phyloP scores from a whole-genome alignment of 2,888 invertebrate species.

The Papilio elwesi region DNA sequence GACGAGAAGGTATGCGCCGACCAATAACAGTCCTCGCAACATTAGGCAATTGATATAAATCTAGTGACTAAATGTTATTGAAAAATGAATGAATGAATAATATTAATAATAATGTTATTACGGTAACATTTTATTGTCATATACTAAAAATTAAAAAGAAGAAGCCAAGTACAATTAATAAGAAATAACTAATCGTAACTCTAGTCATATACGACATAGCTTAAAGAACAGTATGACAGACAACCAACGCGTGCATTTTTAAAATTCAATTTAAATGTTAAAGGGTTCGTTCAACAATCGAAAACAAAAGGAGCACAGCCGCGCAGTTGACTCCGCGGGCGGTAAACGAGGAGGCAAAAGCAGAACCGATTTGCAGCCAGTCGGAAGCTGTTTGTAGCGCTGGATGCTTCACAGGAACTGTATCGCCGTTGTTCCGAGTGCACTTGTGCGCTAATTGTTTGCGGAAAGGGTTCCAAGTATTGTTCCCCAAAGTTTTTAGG shows the following conservation, averaged over 20 bases:
- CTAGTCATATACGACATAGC: not conserved
- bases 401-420: conserved; percentile 60
- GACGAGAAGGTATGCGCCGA: no score
- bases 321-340: conserved; percentile 62
- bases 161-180: not conserved
- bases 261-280: conserved; percentile 36
- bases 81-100: no score
- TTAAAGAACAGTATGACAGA: conserved; percentile 5
- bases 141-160: no score
- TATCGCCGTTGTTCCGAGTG: conserved; percentile 76
- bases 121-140: no score
- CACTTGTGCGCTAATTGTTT: conserved; percentile 82
- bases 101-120: no score
- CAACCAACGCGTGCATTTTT: conserved; percentile 19
- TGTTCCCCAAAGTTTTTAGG: conserved; percentile 70
- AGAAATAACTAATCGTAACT: not conserved
- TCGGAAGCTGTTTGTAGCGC: conserved; percentile 66
- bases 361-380: conserved; percentile 75
- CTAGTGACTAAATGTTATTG: no score
- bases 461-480: conserved; percentile 82
- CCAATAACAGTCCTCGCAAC: no score
- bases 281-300: conserved; percentile 54
- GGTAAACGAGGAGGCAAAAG: conserved; percentile 65
- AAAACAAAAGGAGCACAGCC: conserved; percentile 72
- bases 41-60: no score